phyloP scores from a whole-genome alignment of 1,140 invertebrate species.

The Heliothis subflexa region DNA sequence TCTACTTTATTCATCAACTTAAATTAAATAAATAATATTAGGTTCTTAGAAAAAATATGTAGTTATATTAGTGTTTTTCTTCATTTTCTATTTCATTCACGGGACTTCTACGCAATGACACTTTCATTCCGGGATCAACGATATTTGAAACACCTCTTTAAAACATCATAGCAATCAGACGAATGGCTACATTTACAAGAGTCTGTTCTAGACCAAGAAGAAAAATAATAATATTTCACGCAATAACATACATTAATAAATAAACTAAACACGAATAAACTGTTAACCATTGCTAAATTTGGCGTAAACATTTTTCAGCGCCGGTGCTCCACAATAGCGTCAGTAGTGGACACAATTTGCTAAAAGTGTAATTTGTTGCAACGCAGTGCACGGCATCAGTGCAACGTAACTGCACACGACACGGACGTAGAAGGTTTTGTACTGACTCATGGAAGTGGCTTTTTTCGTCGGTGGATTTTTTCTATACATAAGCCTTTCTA shows the following conservation, averaged over 20 bases:
- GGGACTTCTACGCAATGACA: too few species aligned
- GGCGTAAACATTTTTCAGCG: neutral
- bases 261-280: neutral
- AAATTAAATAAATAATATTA: too few species aligned
- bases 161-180: too few species aligned
- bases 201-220: too few species aligned
- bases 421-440: conserved; percentile 2
- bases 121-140: too few species aligned
- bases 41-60: too few species aligned
- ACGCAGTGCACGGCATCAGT: conserved; percentile 27
- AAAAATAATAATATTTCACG: neutral
- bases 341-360: conserved; percentile 40
- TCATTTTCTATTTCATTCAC: too few species aligned
- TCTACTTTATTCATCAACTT: too few species aligned
- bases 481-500: too few species aligned
- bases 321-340: neutral
- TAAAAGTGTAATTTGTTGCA: conserved; percentile 39
- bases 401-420: conserved; percentile 13
- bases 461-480: neutral
- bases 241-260: neutral
- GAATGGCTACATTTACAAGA: too few species aligned
- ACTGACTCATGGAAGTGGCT: neutral
- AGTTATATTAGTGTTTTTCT: too few species aligned
- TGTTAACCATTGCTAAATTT: conserved; percentile 7
- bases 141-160: too few species aligned